Percentiles rank a stretch among this genome's conserved stretches.
Evolutionary conservation across 2,113 vertebrate genomes (phyloP).

Genomic region (Xiphophorus couchianus): DNA sequence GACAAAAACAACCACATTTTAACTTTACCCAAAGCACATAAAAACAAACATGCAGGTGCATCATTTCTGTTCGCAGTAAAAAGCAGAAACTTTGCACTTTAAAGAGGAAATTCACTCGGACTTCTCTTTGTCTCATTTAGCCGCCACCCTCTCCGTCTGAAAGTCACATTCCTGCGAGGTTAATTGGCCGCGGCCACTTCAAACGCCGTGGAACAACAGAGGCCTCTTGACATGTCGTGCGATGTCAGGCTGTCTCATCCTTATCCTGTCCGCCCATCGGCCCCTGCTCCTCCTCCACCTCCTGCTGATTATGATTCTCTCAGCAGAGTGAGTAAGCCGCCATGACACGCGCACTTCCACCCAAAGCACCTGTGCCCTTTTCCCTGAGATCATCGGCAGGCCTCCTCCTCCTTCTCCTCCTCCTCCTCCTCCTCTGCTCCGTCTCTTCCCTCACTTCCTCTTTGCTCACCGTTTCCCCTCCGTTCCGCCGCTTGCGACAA

Average conservation of each 20-base stretch:
- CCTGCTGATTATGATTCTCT: constrained; percentile 39
- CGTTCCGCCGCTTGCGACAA: constrained; percentile 26
- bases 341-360: constrained; percentile 22
- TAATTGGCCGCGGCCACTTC: constrained; percentile 68
- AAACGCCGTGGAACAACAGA: constrained; percentile 52
- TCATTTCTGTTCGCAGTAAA: not conserved
- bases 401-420: not conserved
- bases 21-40: not conserved
- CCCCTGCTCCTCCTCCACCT: not conserved
- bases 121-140: constrained; percentile 6
- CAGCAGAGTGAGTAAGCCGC: constrained; percentile 25
- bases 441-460: constrained; percentile 34
- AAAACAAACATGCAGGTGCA: not conserved
- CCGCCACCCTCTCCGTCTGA: constrained; percentile 9
- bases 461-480: constrained; percentile 22
- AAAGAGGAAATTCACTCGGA: constrained; percentile 8
- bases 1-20: too few relatives aligned
- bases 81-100: not conserved
- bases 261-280: constrained; percentile 30
- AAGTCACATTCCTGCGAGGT: constrained; percentile 60
- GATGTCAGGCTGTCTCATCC: constrained; percentile 33
- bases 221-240: constrained; percentile 41
- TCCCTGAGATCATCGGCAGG: constrained; percentile 35
- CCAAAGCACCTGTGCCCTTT: constrained; percentile 50
- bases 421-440: not conserved